Evolutionary conservation across 53 echinoderm and acorn worm species (phyloP).

Genomic region (Patiria pectinifera): DNA sequence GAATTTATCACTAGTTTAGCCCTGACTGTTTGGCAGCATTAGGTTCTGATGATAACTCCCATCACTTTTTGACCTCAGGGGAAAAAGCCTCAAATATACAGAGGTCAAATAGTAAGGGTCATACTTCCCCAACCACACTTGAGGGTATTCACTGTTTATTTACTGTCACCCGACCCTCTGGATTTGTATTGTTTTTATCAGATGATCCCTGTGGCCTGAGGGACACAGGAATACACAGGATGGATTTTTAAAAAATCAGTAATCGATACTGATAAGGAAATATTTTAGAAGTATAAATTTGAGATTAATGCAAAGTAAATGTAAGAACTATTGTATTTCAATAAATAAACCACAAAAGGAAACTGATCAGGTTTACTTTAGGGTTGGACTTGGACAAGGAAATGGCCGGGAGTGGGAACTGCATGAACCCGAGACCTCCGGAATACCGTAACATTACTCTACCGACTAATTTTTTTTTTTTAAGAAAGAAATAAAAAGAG

Average conservation of each 20-base stretch:
- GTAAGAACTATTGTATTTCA: too few species aligned
- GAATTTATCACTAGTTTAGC: slow-evolving; percentile 7
- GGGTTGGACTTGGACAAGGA: too few species aligned
- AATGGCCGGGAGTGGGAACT: too few species aligned
- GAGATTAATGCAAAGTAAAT: too few species aligned
- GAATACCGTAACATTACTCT: too few species aligned
- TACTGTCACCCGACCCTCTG: not conserved
- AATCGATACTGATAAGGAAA: too few species aligned
- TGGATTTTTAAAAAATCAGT: not conserved
- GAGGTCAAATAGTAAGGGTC: not conserved
- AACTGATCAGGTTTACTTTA: too few species aligned
- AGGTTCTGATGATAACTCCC: not conserved
- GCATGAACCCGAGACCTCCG: too few species aligned
- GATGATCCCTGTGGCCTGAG: slow-evolving; percentile 6
- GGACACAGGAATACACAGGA: not conserved
- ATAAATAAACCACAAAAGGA: too few species aligned
- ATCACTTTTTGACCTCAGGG: not conserved
- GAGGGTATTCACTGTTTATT: not conserved
- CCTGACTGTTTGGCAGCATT: not conserved
- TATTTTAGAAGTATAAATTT: too few species aligned
- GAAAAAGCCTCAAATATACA: not conserved
- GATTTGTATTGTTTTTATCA: slow-evolving; percentile 9
- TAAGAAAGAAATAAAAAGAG: too few species aligned
- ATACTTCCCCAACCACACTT: not conserved
- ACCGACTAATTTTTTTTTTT: too few species aligned